These are phyloP conservation scores for Limnothrissa miodon DNA, from an alignment of 2,113 vertebrate species.

Conservation along the genomic window DNA sequence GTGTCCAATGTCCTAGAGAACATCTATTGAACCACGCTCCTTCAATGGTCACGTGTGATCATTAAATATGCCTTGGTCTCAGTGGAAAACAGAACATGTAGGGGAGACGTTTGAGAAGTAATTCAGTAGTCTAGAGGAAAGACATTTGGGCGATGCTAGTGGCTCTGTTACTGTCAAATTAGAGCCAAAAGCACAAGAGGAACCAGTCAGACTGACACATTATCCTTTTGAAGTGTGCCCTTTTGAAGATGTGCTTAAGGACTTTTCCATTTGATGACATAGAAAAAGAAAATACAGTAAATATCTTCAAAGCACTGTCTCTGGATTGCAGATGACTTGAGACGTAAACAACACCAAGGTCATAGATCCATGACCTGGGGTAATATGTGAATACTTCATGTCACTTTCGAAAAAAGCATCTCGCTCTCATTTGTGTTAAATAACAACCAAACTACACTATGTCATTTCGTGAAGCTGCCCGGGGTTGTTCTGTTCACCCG, in stretches of 20 bases:
- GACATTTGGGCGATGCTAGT: not conserved
- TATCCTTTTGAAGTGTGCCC: not conserved
- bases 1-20: no score
- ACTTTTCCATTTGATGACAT: not conserved
- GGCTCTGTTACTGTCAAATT: not conserved
- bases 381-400: not conserved
- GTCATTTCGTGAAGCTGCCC: not conserved
- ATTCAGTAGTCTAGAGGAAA: not conserved
- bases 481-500: not conserved
- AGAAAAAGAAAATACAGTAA: not conserved
- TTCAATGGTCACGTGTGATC: not conserved
- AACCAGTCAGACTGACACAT: not conserved
- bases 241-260: not conserved
- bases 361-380: not conserved
- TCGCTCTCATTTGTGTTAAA: not conserved
- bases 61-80: not conserved
- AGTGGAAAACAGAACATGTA: not conserved
- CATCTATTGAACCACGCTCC: not conserved
- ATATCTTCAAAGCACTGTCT: not conserved
- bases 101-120: not conserved
- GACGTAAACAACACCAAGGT: not conserved
- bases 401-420: not conserved
- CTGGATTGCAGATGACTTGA: not conserved
- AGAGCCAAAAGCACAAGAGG: not conserved
- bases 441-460: not conserved